A percentile compares a stretch with the other conserved stretches of the same genome.
Evolutionary conservation across 1,140 invertebrate genomes (phyloP).

Genomic region (Triops longicaudatus): DNA sequence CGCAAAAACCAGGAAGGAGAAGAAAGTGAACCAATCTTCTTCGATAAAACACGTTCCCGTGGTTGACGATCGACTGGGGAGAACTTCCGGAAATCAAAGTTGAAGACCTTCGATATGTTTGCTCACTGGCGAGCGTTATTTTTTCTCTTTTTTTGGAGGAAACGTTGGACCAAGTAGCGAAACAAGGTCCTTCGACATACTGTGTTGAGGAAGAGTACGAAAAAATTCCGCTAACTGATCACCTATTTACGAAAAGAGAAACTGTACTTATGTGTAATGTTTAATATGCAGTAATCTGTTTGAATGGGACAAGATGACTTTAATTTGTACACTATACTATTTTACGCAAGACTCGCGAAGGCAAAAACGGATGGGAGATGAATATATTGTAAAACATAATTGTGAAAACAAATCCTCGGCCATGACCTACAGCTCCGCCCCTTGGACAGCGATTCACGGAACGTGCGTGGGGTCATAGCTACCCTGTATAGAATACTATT

Average conservation of each 20-base stretch:
- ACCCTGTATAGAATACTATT: slow-evolving; percentile 15
- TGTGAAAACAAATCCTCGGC: neutral
- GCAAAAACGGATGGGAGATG: neutral
- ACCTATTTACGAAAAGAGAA: neutral
- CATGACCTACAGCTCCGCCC: slow-evolving; percentile 10
- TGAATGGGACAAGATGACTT: neutral
- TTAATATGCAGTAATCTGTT: neutral
- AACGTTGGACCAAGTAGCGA: neutral
- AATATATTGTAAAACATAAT: neutral
- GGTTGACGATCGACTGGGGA: neutral
- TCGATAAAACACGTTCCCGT: neutral
- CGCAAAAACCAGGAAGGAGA: neutral
- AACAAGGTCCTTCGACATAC: neutral
- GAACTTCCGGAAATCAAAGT: neutral
- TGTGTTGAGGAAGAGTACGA: neutral
- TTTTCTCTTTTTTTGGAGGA: neutral
- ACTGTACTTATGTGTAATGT: slow-evolving; percentile 13
- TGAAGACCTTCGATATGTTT: neutral
- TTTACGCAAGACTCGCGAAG: slow-evolving; percentile 1
- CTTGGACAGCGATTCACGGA: slow-evolving; percentile 10
- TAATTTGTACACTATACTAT: neutral
- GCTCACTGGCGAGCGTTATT: neutral
- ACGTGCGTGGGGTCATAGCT: slow-evolving; percentile 4
- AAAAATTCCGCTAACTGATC: neutral
- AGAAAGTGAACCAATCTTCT: neutral